Percentiles rank a stretch among this genome's conserved stretches.
Evolutionary conservation across 2,113 vertebrate species (phyloP).

Genomic region (Alethe diademata): DNA sequence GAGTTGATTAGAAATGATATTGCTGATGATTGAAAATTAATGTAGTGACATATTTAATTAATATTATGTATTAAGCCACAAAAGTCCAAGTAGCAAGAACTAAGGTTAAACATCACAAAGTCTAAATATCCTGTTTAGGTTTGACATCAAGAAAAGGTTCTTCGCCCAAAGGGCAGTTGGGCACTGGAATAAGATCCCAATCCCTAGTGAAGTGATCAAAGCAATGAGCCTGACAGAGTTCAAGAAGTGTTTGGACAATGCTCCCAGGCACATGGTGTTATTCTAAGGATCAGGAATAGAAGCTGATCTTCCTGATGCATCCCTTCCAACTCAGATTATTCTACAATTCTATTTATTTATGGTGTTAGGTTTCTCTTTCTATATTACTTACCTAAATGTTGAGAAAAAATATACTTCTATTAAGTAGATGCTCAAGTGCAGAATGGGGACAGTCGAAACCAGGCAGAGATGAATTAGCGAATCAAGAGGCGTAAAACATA

Average conservation of each 20-base stretch:
- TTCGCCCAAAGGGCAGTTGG: background rate
- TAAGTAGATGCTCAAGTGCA: background rate
- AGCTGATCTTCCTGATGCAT: background rate
- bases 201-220: background rate
- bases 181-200: background rate
- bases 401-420: background rate
- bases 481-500: background rate
- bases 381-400: background rate
- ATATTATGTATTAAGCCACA: background rate
- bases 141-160: background rate
- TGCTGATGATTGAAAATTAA: background rate
- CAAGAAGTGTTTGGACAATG: background rate
- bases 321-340: background rate
- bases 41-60: background rate
- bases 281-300: background rate
- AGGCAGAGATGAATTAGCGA: background rate
- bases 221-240: background rate
- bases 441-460: background rate
- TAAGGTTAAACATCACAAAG: background rate
- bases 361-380: background rate
- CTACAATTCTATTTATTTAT: background rate
- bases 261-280: background rate
- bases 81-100: background rate
- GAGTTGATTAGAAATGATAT: background rate
- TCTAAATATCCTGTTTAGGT: background rate